Base-by-base conservation (phyloP, 2,797 vertebrate genomes). In the Percopsis omiscomaycus region DNA sequence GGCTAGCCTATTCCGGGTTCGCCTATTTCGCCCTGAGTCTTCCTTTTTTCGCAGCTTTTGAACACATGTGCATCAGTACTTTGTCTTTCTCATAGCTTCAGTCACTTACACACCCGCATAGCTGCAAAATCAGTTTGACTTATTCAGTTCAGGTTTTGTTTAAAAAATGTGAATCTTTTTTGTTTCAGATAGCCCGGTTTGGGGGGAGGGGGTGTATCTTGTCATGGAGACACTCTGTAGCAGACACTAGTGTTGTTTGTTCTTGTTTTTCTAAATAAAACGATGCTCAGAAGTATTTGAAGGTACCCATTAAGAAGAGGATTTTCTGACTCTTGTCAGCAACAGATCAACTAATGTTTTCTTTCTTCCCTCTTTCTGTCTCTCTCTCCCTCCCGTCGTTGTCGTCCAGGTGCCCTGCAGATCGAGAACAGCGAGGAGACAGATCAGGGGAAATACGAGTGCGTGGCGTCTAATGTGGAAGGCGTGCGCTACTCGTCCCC, bases 401-500 rank as follows among this genome's bases (percentile, higher is more conserved):
- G 15, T 90, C 82, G 85, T 71, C 78, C 92, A 96, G 97, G 97
- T 87, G 97, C 96, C 84, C 93, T 99, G 86, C 98, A 99, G 93
- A 99, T 99, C 1, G 98, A 99, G 83, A 98, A 97, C 94, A 99
- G 96, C 1, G 96, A 99, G 85, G 98, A 99, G 92, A 98, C 96
- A 0, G 98, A 99, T 91, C 97, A 99, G 92, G 98, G 98, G 89
- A 99, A 99, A 85, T 99, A 99, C 44, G 98, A 99, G 83, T 99
- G 98, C 9, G 98, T 99, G 87, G 98, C 98, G 76, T 96, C 95
- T 92, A 99, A 99, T 82, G 93, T 94, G 80, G 96, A 97, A 27
- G 98, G 98, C 51, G 96, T 98, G 81, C 97, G 97, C 84, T 99
- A 98, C 91, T 99, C 98, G 28, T 95, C 98, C 66, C 96, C 98